phyloP scores from a whole-genome alignment of 2,797 vertebrate genomes.

The Cottoperca gobio region DNA sequence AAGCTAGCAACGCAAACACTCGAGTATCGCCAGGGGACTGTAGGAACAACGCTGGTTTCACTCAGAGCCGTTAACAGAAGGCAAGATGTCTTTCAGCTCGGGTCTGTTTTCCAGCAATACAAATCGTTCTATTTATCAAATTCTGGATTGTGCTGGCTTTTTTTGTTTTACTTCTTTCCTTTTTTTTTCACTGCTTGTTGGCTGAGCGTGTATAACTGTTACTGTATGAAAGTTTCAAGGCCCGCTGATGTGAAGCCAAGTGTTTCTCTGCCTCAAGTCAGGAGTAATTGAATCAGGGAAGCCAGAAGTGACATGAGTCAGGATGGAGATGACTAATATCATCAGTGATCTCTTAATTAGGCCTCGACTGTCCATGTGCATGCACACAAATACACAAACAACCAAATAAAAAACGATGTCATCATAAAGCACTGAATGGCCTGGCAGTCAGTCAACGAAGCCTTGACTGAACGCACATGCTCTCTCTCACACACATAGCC shows the following conservation, averaged over 20 bases:
- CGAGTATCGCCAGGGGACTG: constrained; percentile 52
- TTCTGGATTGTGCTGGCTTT: constrained; percentile 55
- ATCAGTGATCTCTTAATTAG: constrained; percentile 50
- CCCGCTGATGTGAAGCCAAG: constrained; percentile 58
- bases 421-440: constrained; percentile 23
- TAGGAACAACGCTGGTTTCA: constrained; percentile 71
- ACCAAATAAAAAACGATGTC: constrained; percentile 51
- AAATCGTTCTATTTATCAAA: constrained; percentile 75
- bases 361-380: constrained; percentile 32
- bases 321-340: constrained; percentile 49
- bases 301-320: constrained; percentile 59
- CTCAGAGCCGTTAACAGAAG: constrained; percentile 74
- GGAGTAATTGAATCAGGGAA: constrained; percentile 61
- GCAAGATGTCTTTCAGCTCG: constrained; percentile 67
- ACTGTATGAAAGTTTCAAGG: constrained; percentile 65
- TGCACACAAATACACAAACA: constrained; percentile 53
- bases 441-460: constrained; percentile 25
- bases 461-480: constrained; percentile 59
- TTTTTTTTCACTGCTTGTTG: constrained; percentile 44
- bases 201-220: constrained; percentile 67
- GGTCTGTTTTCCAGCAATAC: constrained; percentile 75
- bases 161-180: constrained; percentile 14
- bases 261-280: constrained; percentile 66
- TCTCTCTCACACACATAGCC: constrained; percentile 33
- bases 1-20: constrained; percentile 65